Conservation (phyloP, 35 echinoderm and acorn worm genomes). For the Ophioderma brevispina region DNA sequence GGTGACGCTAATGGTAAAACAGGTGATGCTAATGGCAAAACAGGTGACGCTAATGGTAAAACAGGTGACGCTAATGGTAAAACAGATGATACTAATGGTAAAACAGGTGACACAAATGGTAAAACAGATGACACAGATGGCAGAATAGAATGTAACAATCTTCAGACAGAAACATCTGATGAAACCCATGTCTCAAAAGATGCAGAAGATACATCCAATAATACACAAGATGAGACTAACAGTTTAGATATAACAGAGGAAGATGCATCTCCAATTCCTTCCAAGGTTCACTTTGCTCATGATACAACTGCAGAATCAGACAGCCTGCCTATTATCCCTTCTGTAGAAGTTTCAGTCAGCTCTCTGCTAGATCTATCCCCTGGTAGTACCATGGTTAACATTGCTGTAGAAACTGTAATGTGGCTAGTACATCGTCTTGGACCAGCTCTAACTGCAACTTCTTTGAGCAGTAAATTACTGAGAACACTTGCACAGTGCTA, state of each 20-base stretch:
- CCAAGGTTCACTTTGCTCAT: background rate
- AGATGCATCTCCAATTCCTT: background rate
- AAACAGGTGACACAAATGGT: too few relatives aligned
- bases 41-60: too few relatives aligned
- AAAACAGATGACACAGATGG: too few relatives aligned
- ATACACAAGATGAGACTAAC: too few relatives aligned
- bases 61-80: too few relatives aligned
- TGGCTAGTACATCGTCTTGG: conserved; percentile 84
- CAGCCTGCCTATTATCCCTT: background rate
- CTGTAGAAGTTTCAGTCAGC: background rate
- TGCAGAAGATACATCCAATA: too few relatives aligned
- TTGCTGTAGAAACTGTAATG: conserved; percentile 66
- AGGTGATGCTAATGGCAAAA: too few relatives aligned
- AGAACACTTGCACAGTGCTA: conserved; percentile 63
- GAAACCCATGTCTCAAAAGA: too few relatives aligned
- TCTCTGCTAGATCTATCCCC: conserved; percentile 33
- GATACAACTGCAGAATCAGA: background rate
- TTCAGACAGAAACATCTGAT: too few relatives aligned
- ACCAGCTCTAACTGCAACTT: conserved; percentile 68
- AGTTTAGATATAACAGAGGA: background rate
- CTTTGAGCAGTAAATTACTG: conserved; percentile 58
- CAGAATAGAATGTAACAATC: too few relatives aligned
- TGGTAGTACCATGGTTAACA: conserved; percentile 68
- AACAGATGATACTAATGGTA: too few relatives aligned
- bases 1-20: too few relatives aligned